Evolutionary conservation across 2,888 invertebrate species (phyloP), one percentile per base, ranked within the genome.

Genomic region (Zaprionus obscuricornis): DNA sequence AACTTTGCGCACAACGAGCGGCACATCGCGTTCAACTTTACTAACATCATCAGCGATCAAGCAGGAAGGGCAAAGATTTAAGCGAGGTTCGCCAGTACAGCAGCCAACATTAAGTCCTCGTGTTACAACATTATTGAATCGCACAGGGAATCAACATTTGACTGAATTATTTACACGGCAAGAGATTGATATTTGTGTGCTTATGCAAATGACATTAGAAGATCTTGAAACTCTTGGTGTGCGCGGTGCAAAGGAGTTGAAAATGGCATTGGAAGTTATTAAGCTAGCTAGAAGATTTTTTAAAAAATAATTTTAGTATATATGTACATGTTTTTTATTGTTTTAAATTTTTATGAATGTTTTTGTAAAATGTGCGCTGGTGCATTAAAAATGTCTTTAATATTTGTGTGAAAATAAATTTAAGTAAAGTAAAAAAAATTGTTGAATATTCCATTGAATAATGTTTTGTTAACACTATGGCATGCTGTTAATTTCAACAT

Each of bases 141-240:
- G 77, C 37, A 76, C 74, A 4, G 85, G 84, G 0, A 77, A 86
- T 31, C 45, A 65, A 8, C 74, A 82, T 10, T 69, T 87, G n/a
- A 52, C 67, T 10, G 74, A 70, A 2, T 14, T 88, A 10, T 88
- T 88, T 39, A 77, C 83, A 8, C 70, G 72, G 8, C 85, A 88
- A 33, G 88, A 88, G 63, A 85, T 88, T 11, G 88, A 88, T 54
- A 56, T 83, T 10, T 57, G 69, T 2, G 72, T 79, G 2, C 75
- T 88, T 3, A 62, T 78, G 2, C 52, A 66, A 8, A 72, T 88
- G 60, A 78, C 72, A 2, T 37, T 78, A 0, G 68, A 72, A 6
- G 88, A 88, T 37, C 57, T 88, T 10, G 72, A 75, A 8, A 46
- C 67, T 2, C 57, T 88, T 29, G 88, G 87, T 1, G 73, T 88